These are phyloP conservation scores for Azemiops feae DNA, from an alignment of 2,113 vertebrate species.

Conservation along the genomic window DNA sequence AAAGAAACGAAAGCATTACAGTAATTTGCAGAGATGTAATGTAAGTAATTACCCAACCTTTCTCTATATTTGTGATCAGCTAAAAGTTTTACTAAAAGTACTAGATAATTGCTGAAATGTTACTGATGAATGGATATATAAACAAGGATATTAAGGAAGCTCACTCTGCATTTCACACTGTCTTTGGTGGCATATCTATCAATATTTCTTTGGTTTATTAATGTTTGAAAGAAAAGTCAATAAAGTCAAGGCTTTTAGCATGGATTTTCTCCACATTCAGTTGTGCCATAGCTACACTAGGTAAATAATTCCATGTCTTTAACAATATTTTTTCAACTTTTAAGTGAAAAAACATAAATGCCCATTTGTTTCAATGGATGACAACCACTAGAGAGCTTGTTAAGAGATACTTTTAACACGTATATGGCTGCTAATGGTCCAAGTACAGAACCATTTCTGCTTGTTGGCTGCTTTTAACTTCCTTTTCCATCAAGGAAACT, in stretches of 20 bases:
- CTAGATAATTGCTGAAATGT: neutral
- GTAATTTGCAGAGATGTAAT: neutral
- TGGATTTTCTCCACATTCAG: slow-evolving; percentile 13
- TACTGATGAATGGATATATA: neutral
- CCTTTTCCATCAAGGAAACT: neutral
- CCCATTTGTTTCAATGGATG: neutral
- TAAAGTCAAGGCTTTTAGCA: slow-evolving; percentile 14
- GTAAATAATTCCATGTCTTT: neutral
- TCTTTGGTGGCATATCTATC: neutral
- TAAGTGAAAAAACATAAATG: neutral
- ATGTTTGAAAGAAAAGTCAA: neutral
- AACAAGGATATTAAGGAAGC: neutral
- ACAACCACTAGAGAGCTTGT: neutral
- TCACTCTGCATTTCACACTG: neutral
- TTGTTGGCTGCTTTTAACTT: neutral
- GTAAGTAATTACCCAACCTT: neutral
- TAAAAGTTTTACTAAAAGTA: neutral
- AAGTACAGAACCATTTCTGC: neutral
- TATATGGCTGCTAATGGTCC: neutral
- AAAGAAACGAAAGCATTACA: neutral
- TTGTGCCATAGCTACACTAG: neutral
- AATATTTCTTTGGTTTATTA: neutral
- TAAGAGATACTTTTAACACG: slow-evolving; percentile 6
- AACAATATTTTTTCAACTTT: neutral
- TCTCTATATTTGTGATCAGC: neutral